phyloP scores from a whole-genome alignment of 2,113 vertebrate genomes.

The Eidolon helvum region DNA sequence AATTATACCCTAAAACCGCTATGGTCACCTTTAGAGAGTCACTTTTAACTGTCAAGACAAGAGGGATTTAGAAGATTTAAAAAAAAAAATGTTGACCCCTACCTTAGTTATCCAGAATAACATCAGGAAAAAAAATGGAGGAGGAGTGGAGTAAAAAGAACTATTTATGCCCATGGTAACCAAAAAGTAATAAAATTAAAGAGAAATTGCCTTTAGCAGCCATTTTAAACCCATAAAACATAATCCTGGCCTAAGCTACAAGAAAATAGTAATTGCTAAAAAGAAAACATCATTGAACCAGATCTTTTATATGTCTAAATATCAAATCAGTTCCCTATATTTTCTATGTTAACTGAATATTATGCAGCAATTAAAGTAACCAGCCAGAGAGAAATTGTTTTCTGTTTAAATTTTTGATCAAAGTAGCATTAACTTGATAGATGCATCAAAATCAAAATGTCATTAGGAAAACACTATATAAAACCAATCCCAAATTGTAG shows the following conservation, averaged over 20 bases:
- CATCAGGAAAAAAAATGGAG: background rate
- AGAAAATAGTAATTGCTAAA: conserved; percentile 14
- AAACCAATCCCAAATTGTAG: background rate
- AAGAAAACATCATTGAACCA: conserved; percentile 15
- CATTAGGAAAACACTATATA: conserved; percentile 52
- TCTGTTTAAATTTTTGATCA: conserved; percentile 44
- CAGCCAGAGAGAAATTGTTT: conserved; percentile 46
- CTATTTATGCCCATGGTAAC: conserved; percentile 8
- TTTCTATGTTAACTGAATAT: conserved; percentile 48
- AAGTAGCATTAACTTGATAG: conserved; percentile 29
- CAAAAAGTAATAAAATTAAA: conserved; percentile 12
- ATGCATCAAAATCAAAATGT: conserved; percentile 53
- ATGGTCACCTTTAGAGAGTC: conserved; percentile 11
- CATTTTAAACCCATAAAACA: conserved; percentile 30
- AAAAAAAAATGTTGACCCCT: background rate
- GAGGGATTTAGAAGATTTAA: background rate
- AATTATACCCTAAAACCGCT: background rate
- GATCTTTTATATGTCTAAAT: conserved; percentile 32
- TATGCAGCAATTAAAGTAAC: conserved; percentile 36
- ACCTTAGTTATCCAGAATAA: background rate
- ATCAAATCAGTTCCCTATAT: conserved; percentile 2
- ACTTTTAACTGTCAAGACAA: conserved; percentile 24
- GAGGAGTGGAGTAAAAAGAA: background rate
- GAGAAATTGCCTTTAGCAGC: background rate
- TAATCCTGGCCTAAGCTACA: background rate